These are phyloP conservation scores for Metopolophium dirhodum DNA, from an alignment of 1,140 invertebrate species.

Conservation along the genomic window DNA sequence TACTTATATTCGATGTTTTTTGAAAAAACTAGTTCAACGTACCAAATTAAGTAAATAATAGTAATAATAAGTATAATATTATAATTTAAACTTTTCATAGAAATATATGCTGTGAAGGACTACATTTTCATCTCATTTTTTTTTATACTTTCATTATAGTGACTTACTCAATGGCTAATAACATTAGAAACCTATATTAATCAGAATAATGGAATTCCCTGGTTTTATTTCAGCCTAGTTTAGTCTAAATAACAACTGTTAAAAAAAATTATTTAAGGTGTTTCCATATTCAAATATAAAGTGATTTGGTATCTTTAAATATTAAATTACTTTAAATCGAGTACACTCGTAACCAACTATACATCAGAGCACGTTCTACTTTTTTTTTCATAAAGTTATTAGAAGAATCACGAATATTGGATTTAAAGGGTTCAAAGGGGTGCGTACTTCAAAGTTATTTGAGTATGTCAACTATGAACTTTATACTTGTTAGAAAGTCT, in stretches of 20 bases:
- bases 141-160: background rate
- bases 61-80: background rate
- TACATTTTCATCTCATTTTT: too few relatives aligned
- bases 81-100: background rate
- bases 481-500: constrained; percentile 9
- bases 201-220: background rate
- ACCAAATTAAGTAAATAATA: background rate
- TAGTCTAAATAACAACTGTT: background rate
- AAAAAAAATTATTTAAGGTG: background rate
- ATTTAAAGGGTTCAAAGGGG: background rate
- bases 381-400: background rate
- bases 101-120: too few relatives aligned
- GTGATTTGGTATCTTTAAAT: background rate
- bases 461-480: background rate
- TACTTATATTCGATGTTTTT: background rate
- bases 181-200: background rate
- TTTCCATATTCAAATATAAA: background rate
- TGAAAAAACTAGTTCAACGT: background rate
- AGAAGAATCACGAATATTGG: background rate
- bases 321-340: background rate
- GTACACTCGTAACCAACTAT: too few relatives aligned
- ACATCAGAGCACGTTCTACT: too few relatives aligned
- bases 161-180: background rate
- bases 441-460: background rate
- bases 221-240: background rate